phyloP scores from a whole-genome alignment of 2,797 vertebrate species.

The Urocyon cinereoargenteus region DNA sequence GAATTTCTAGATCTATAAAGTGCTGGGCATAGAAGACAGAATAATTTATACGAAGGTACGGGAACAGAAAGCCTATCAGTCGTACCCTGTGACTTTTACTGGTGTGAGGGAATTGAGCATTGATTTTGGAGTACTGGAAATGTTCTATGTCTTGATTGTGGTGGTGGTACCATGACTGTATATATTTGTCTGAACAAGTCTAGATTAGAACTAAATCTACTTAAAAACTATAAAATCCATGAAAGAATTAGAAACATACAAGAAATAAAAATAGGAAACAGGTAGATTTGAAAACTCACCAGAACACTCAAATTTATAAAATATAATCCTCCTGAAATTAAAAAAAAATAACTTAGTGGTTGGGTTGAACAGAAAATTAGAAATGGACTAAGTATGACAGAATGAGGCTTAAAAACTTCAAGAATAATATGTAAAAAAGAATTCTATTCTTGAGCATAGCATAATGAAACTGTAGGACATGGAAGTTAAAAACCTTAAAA shows the following conservation, averaged over 20 bases:
- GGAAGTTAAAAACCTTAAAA: background rate
- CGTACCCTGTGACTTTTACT: background rate
- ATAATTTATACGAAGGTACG: background rate
- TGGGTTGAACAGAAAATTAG: background rate
- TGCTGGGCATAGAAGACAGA: background rate
- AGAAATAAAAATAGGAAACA: background rate
- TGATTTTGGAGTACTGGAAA: no score
- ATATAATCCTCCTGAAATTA: background rate
- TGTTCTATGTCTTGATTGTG: background rate
- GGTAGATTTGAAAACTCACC: background rate
- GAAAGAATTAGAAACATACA: background rate
- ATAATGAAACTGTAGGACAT: background rate
- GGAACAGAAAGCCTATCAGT: background rate
- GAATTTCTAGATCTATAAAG: background rate
- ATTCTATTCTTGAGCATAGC: background rate
- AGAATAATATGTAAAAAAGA: fast-evolving
- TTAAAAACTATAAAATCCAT: background rate
- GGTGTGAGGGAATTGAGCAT: background rate
- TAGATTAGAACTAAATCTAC: background rate
- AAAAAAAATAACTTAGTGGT: background rate
- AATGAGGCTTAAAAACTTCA: background rate
- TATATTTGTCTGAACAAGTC: background rate
- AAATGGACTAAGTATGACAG: background rate
- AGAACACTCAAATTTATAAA: background rate
- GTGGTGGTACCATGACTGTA: background rate